Conservation (phyloP, 2,797 vertebrate genomes). For the Glyptemys insculpta region DNA sequence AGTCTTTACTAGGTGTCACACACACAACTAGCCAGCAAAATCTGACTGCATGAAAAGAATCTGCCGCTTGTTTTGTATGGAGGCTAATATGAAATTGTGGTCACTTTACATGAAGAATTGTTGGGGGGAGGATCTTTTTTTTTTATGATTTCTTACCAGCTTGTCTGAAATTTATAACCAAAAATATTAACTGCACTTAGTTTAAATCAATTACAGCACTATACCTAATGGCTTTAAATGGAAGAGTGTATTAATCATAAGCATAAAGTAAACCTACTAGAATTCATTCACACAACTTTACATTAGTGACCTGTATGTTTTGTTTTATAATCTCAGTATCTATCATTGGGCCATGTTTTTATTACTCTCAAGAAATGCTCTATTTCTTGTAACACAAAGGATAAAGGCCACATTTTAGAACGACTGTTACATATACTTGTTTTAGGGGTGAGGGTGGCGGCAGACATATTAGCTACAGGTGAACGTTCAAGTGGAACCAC, state of each 20-base stretch:
- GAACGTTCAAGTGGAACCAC: fast-evolving
- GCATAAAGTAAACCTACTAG: conserved; percentile 20
- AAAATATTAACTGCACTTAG: conserved; percentile 72
- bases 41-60: not conserved
- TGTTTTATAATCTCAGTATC: conserved; percentile 25
- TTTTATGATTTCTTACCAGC: conserved; percentile 60
- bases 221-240: conserved; percentile 69
- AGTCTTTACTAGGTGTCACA: conserved; percentile 7
- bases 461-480: not conserved
- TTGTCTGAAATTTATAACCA: conserved; percentile 59
- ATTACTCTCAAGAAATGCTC: not conserved
- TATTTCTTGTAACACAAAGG: not conserved
- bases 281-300: conserved; percentile 35
- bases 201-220: conserved; percentile 69
- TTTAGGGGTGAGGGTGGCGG: not conserved
- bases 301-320: not conserved
- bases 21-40: not conserved
- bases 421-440: not conserved
- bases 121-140: not conserved
- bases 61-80: not conserved
- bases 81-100: not conserved
- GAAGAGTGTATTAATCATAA: conserved; percentile 63
- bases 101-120: not conserved
- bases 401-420: not conserved
- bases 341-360: not conserved